Base-by-base conservation (phyloP, 2,113 vertebrate species). In the Conger conger region DNA sequence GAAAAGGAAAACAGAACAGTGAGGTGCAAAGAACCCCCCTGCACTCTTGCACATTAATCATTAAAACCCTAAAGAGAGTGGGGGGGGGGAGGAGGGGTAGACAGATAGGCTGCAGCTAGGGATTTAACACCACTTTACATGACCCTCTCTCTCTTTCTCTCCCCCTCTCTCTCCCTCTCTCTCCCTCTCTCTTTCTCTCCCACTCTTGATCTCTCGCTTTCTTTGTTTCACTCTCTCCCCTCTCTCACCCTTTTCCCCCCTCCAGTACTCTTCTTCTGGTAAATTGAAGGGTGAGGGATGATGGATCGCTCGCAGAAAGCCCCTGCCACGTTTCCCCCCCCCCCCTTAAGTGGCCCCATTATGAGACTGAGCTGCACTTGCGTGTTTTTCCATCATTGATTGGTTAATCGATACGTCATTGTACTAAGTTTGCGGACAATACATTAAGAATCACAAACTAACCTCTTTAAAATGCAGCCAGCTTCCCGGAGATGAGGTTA, bases 371-470 rank as follows among this genome's bases (percentile, higher is more conserved):
- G 79, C 92, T 91, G 92, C 94, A 93, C 92, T 94, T 92, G n/a
- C 92, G 87, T 87, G 92, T 92, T 92, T 93, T 93, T 92, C 90
- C 87, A 86, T 86, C 92, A 96, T 95, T 93, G 93, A 95, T 93
- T 93, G 91, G 91, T 87, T 89, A 90, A 96, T 95, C 94, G 92
- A 94, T 95, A 93, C 83, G 87, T 93, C 91, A 93, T 94, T 88
- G 89, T 88, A 86, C 89, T 87, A 92, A 91, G 92, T 93, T 93
- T 90, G 89, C 87, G 93, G 93, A 93, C 90, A 90, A 92, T 91
- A 92, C 93, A 94, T 93, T 93, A 93, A 89, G 81, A 84, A 85
- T 87, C 81, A 84, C 91, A 91, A 90, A 92, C 42, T 87, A 88
- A 80, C 83, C 83, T 81, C 82, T 30, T 85, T 84, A 45, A 63